phyloP scores from a whole-genome alignment of 2,113 vertebrate species.

The Panthera uncia region DNA sequence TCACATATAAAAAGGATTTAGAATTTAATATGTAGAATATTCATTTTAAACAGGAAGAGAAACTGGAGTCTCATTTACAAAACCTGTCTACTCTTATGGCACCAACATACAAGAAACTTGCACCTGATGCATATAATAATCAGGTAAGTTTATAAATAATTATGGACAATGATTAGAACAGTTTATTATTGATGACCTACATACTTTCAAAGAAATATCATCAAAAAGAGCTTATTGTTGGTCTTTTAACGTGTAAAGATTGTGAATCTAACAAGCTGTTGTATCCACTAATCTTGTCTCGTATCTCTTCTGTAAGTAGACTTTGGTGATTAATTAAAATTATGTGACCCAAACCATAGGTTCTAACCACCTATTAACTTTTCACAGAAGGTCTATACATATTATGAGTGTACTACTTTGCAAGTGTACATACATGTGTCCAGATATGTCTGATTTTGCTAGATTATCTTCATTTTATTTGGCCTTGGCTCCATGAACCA shows the following conservation, averaged over 20 bases:
- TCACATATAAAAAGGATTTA: not conserved
- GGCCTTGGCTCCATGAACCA: not conserved
- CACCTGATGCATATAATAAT: slow-evolving; percentile 96
- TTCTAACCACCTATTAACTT: not conserved
- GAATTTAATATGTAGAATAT: slow-evolving; percentile 52
- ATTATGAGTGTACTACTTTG: not conserved
- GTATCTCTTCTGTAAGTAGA: not conserved
- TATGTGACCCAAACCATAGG: not conserved
- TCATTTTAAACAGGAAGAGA: slow-evolving; percentile 91
- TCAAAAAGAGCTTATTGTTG: not conserved
- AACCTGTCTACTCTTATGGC: slow-evolving; percentile 93
- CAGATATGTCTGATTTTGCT: not conserved
- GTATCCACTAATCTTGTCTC: not conserved
- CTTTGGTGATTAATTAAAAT: slow-evolving; percentile 27
- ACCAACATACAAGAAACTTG: slow-evolving; percentile 94
- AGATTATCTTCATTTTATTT: not conserved
- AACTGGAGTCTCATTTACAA: slow-evolving; percentile 93
- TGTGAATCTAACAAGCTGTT: not conserved
- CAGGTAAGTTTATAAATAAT: slow-evolving; percentile 87
- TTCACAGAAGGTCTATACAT: not conserved
- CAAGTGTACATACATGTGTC: not conserved
- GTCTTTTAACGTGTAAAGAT: not conserved
- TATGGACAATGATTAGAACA: not conserved
- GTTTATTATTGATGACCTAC: not conserved
- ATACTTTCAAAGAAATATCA: not conserved